Conservation (phyloP, 2,797 vertebrate genomes). For the Cyprinodon diabolis region DNA sequence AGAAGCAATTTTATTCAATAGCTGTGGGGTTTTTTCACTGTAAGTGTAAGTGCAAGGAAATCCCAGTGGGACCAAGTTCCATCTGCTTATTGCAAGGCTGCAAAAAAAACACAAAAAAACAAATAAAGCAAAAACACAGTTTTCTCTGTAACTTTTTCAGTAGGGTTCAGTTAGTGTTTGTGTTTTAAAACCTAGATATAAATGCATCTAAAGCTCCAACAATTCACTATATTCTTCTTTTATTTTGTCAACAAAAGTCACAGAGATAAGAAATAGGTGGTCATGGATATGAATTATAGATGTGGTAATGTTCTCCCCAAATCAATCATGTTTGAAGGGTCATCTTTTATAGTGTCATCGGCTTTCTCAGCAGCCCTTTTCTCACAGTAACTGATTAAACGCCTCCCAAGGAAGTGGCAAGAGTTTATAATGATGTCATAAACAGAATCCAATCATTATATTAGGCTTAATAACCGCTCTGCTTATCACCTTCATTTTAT, state of each 20-base stretch:
- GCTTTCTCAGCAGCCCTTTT: not conserved
- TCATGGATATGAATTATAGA: constrained; percentile 29
- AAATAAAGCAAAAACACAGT: not conserved
- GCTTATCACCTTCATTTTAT: not conserved
- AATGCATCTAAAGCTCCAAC: not conserved
- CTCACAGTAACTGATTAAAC: constrained; percentile 20
- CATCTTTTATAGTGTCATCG: constrained; percentile 19
- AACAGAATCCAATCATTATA: constrained; percentile 5
- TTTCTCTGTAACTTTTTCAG: not conserved
- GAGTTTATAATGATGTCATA: constrained; percentile 5
- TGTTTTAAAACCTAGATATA: not conserved
- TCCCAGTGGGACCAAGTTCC: not conserved
- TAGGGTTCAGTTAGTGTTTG: not conserved
- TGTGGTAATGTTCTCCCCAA: constrained; percentile 17
- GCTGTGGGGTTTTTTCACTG: not conserved
- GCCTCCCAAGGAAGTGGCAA: constrained; percentile 11
- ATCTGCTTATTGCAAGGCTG: not conserved
- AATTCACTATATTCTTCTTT: not conserved
- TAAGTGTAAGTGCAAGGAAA: constrained; percentile 5
- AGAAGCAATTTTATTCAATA: constrained; percentile 18
- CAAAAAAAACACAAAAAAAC: not conserved
- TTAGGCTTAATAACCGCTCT: not conserved
- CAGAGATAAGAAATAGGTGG: not conserved
- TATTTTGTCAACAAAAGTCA: not conserved
- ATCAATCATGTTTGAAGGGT: constrained; percentile 3